Base-by-base conservation (phyloP, 1,140 invertebrate genomes). In the Phocides pigmalion region DNA sequence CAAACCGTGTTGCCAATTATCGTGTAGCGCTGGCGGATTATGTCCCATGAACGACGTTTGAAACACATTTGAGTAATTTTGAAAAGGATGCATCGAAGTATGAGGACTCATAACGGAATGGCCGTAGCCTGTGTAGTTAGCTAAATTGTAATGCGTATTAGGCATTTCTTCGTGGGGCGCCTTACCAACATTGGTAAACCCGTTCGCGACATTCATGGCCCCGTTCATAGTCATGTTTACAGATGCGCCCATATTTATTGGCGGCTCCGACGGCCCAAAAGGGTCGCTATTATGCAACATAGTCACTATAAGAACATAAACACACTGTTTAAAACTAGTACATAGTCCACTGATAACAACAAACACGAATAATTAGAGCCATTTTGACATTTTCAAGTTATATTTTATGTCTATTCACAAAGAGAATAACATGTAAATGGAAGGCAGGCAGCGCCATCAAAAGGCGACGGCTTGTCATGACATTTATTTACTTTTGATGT, bases 201-300 rank as follows among this genome's bases (percentile, higher is more conserved):
- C 87, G 72, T 80, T 79, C 44, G 64, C 63, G 32, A 83, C 70
- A 70, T 80, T 82, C 59, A 80, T 68, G n/a, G 72, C 71, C 16
- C 70, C 74, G 68, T 62, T 74, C 50, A 74, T 73, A 12, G 75
- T 72, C 74, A 85, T 79, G 54, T 82, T 87, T 53, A 85, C 47
- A 53, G 83, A 74, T 15, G 72, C 68, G 49, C 74, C 75, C 64
- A 79, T 71, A 54, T 85, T 89, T 39, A 82, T 53, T 15, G 84
- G 78, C n/a, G 74, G 62, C 16, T 89, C 87, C 39, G 77, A 85
- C 15, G 78, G 70, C 54, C 82, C 86, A 66, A 79, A 90, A 50
- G 76, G 76, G 53, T 84, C 84, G 32, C 72, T 88, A 53, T 90
- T 90, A 68, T 90, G 84, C 74, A 90, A 84, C 87, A 90, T 90